phyloP scores from a whole-genome alignment of 2,888 invertebrate genomes.

The Fragum fragum region DNA sequence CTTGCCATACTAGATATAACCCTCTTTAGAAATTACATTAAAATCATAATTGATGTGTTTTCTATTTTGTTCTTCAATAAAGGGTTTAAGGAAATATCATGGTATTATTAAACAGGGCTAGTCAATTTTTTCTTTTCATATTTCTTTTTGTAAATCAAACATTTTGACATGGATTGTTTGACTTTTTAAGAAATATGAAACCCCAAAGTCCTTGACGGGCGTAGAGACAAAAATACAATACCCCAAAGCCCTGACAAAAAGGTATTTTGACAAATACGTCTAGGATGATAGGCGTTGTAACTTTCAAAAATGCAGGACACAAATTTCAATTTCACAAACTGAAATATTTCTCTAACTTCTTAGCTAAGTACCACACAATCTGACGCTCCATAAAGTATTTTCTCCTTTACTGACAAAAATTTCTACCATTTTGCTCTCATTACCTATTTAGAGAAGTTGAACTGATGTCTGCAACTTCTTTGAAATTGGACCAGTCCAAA shows the following conservation, averaged over 20 bases:
- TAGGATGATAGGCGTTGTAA: too few relatives aligned
- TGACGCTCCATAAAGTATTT: too few relatives aligned
- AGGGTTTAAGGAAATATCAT: background rate
- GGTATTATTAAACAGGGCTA: background rate
- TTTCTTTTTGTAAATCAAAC: conserved; percentile 15
- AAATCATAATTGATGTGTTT: background rate
- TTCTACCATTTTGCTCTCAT: too few relatives aligned
- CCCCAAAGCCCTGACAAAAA: background rate
- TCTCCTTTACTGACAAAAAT: too few relatives aligned
- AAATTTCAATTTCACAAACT: background rate
- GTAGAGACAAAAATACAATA: conserved; percentile 2
- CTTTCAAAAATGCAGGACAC: background rate
- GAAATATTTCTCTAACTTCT: too few relatives aligned
- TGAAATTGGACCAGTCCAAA: too few relatives aligned
- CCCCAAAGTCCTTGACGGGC: conserved; percentile 5
- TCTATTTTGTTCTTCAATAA: background rate
- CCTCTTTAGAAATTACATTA: too few relatives aligned
- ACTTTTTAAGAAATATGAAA: conserved; percentile 25
- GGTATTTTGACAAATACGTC: background rate
- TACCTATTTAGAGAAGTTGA: too few relatives aligned
- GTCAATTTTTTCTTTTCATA: background rate
- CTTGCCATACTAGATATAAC: too few relatives aligned
- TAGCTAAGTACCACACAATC: too few relatives aligned
- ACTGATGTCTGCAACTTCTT: too few relatives aligned
- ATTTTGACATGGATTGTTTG: background rate